These are phyloP conservation scores for Athetis lepigone DNA, from an alignment of 2,888 invertebrate species.

Conservation along the genomic window DNA sequence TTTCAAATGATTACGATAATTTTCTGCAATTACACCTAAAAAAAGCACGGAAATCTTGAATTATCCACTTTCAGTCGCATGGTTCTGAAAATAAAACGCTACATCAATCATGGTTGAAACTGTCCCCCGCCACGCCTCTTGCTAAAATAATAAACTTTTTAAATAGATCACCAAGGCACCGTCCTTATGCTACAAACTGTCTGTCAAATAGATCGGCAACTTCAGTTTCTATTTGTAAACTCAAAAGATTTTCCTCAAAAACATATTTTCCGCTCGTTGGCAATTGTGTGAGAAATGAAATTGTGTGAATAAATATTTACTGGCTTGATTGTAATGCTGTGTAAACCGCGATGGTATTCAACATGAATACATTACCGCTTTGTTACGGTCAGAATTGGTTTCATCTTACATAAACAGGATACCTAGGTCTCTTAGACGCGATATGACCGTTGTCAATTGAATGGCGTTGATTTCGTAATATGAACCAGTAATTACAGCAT, in stretches of 20 bases:
- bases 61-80: constrained; percentile 62
- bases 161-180: constrained; percentile 41
- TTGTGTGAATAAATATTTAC: constrained; percentile 42
- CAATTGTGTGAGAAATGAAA: constrained; percentile 6
- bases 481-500: constrained; percentile 40
- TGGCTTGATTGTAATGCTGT: constrained; percentile 44
- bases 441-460: constrained; percentile 29
- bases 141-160: constrained; percentile 59
- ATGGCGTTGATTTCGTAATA: constrained; percentile 39
- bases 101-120: constrained; percentile 47
- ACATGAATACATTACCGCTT: constrained; percentile 34
- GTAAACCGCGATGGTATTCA: constrained; percentile 41
- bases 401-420: constrained; percentile 70
- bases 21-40: constrained; percentile 13
- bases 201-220: constrained; percentile 22
- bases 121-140: constrained; percentile 54
- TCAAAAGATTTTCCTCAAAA: not conserved
- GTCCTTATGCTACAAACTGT: constrained; percentile 23
- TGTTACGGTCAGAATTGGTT: constrained; percentile 55
- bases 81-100: constrained; percentile 76
- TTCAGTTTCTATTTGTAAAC: constrained; percentile 22
- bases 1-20: constrained; percentile 33
- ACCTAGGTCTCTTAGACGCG: constrained; percentile 48
- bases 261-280: constrained; percentile 7
- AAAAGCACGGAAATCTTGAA: constrained; percentile 47